Evolutionary conservation across 1,140 invertebrate genomes (phyloP), one percentile per base, ranked within the genome.

Genomic region (Zeugodacus cucurbitae): DNA sequence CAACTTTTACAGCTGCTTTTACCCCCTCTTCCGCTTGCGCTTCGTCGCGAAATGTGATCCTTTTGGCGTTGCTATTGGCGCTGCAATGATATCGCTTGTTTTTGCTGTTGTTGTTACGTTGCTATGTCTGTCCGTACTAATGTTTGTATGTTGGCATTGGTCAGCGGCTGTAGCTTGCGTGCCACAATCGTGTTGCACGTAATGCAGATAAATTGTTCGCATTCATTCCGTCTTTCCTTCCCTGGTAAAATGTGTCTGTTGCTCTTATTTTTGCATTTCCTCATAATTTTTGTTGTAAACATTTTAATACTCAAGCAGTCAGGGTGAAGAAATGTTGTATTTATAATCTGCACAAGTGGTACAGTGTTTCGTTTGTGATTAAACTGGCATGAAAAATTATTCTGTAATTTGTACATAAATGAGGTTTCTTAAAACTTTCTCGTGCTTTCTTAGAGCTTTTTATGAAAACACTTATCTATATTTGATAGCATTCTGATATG

Each of bases 161-260:
- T 82, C 74, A 82, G 74, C 37, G 20, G 6, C 14, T 82, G 74
- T 14, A 54, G 74, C 26, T 82, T 82, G 74, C 74, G 74, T 82
- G 74, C 74, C 74, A 82, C 74, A 82, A 82, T 54, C 74, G 74
- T 82, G 74, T 82, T 82, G 74, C 74, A 82, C 74, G 74, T 82
- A 82, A 82, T 82, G 74, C 74, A 82, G 74, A 82, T 82, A 82
- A 82, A 82, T 82, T 82, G 74, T 82, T 82, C 74, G 74, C 74
- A 82, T 82, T 82, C 74, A 82, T 82, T 82, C n/a, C 10, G 48
- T 82, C 22, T 10, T 82, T 82, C n/a, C 10, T 82, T 82, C 22
- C n/a, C 41, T 22, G 37, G 74, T 41, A 48, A 82, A 48, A n/a
- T 54, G 37, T 48, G 37, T 48, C 74, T 26, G 74, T 54, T 82